These are phyloP conservation scores for Speoplatyrhinus poulsoni DNA, from an alignment of 2,113 vertebrate genomes.

Conservation along the genomic window DNA sequence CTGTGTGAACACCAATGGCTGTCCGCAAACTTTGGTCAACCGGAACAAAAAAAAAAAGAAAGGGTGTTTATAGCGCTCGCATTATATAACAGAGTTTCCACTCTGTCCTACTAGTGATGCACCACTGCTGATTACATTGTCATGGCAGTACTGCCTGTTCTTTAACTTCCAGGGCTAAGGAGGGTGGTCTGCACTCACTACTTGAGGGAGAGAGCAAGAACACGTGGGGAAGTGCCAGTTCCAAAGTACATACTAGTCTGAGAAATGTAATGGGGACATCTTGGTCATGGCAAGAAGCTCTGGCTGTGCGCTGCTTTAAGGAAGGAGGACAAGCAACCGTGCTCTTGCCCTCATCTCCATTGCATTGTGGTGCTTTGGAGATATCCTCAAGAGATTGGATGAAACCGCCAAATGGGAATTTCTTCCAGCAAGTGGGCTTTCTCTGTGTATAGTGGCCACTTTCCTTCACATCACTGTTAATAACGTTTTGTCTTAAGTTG, in stretches of 20 bases:
- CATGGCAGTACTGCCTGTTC: too few species aligned
- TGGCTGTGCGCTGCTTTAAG: slow-evolving; percentile 5
- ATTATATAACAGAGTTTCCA: not conserved
- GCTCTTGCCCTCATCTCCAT: slow-evolving; percentile 30
- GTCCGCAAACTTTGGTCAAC: slow-evolving; percentile 30
- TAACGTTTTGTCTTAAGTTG: slow-evolving; percentile 52
- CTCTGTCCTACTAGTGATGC: too few species aligned
- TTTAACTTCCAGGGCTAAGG: too few species aligned
- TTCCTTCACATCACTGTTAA: slow-evolving; percentile 28
- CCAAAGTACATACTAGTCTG: slow-evolving; percentile 3
- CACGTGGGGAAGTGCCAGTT: too few species aligned
- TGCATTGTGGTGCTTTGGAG: slow-evolving; percentile 43
- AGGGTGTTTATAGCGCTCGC: not conserved
- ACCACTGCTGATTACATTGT: too few species aligned
- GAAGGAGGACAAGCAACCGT: slow-evolving; percentile 23
- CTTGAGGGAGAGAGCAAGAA: too few species aligned
- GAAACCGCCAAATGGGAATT: slow-evolving; percentile 53
- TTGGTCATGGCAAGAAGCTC: slow-evolving; percentile 25
- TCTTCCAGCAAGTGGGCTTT: slow-evolving; percentile 37
- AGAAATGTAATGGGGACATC: slow-evolving; percentile 10
- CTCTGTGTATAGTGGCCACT: slow-evolving; percentile 68
- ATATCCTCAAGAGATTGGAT: slow-evolving; percentile 36
- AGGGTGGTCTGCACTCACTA: too few species aligned
- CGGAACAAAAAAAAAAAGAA: not conserved
- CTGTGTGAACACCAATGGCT: slow-evolving; percentile 36